These are phyloP conservation scores for Drosophila gunungcola DNA, from an alignment of 1,140 invertebrate species.

Conservation along the genomic window DNA sequence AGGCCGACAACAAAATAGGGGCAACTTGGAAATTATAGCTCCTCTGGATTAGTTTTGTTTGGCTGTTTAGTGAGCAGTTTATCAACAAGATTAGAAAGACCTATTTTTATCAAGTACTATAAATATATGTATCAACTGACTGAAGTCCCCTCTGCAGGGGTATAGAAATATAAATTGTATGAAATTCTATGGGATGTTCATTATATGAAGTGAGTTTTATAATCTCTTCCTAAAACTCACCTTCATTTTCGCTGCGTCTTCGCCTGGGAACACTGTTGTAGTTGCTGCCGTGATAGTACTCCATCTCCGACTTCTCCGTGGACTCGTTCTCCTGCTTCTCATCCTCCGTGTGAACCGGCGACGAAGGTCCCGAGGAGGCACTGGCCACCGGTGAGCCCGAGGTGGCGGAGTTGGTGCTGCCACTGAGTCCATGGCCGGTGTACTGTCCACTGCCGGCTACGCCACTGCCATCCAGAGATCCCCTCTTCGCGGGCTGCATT, in stretches of 20 bases:
- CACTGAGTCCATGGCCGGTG: constrained; percentile 53
- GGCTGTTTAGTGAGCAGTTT: background rate
- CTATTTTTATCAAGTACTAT: background rate
- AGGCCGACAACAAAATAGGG: constrained; percentile 2
- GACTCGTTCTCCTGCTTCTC: constrained; percentile 86
- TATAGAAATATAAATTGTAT: no score
- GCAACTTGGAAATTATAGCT: constrained; percentile 12
- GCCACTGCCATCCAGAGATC: constrained; percentile 57
- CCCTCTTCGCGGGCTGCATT: constrained; percentile 64
- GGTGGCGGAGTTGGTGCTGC: constrained; percentile 72
- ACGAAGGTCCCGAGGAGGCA: constrained; percentile 85
- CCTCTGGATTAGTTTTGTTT: constrained; percentile 3
- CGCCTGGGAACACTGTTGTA: constrained; percentile 69
- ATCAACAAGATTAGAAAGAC: background rate
- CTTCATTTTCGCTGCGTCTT: constrained; percentile 79
- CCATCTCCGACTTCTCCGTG: constrained; percentile 85
- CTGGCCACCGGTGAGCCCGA: constrained; percentile 78
- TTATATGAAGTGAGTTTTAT: no score
- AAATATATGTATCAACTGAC: background rate
- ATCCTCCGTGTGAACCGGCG: constrained; percentile 85
- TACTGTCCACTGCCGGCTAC: constrained; percentile 1
- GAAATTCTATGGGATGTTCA: no score
- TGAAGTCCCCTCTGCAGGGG: background rate
- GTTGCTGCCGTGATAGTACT: constrained; percentile 47
- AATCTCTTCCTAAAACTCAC: constrained; percentile 63